phyloP scores from a whole-genome alignment of 2,113 vertebrate genomes.

The Macaca nemestrina region DNA sequence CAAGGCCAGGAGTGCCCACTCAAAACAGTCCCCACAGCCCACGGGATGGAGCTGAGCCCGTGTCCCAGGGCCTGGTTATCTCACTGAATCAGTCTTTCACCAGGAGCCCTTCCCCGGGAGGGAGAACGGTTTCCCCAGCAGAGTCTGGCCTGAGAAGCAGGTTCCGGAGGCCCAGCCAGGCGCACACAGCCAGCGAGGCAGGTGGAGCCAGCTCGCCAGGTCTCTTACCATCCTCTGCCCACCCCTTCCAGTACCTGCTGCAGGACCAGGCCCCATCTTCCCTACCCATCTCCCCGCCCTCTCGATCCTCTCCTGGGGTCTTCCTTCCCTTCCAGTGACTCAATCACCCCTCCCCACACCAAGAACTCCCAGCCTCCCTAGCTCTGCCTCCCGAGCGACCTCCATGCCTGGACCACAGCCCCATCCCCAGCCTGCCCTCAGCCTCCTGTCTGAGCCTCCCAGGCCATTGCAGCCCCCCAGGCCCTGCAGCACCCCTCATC shows the following conservation, averaged over 20 bases:
- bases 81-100: background rate
- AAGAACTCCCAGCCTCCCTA: background rate
- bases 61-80: accelerated
- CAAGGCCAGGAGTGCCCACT: background rate
- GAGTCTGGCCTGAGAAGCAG: background rate
- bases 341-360: background rate
- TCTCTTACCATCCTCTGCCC: no score
- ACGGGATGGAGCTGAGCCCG: accelerated
- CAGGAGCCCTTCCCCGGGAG: background rate
- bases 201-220: background rate
- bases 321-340: accelerated
- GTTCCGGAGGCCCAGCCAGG: background rate
- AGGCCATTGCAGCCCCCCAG: background rate
- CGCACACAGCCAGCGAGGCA: accelerated
- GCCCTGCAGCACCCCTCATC: accelerated
- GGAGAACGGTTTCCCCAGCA: background rate
- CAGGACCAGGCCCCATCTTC: accelerated
- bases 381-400: background rate
- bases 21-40: background rate
- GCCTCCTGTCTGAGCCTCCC: background rate
- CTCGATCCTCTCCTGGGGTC: accelerated
- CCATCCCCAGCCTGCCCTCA: background rate
- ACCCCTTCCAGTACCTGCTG: accelerated
- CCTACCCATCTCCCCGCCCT: background rate
- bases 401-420: background rate